A percentile compares a stretch with the other conserved stretches of the same genome.
Evolutionary conservation across 2,888 invertebrate species (phyloP).

Genomic region (Hypomecis punctinalis): DNA sequence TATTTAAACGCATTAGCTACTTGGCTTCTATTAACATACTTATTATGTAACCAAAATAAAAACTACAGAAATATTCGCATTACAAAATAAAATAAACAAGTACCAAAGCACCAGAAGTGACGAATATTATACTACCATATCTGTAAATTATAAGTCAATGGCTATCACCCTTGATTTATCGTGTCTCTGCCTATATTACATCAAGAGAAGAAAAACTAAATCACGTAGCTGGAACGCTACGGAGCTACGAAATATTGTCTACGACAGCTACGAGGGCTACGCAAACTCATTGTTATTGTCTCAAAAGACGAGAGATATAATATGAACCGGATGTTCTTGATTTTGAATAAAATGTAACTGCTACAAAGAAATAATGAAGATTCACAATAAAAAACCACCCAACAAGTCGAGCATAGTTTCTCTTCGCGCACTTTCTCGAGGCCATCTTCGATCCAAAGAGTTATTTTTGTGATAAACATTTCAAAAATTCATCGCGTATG

Average conservation of each 20-base stretch:
- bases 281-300: constrained; percentile 10
- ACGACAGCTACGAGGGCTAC: constrained; percentile 2
- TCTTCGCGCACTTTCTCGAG: too few species aligned
- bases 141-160: not conserved
- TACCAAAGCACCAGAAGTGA: too few species aligned
- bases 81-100: too few species aligned
- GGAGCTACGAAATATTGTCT: constrained; percentile 17
- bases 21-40: too few species aligned
- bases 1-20: too few species aligned
- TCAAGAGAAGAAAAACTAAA: constrained; percentile 16
- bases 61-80: too few species aligned
- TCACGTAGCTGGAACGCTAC: constrained; percentile 11
- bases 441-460: too few species aligned
- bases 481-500: too few species aligned
- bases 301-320: not conserved
- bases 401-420: too few species aligned
- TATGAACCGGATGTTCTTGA: not conserved
- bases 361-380: not conserved
- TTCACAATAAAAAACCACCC: not conserved
- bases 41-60: too few species aligned
- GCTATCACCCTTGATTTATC: constrained; percentile 30
- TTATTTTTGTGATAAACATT: too few species aligned
- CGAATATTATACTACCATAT: not conserved
- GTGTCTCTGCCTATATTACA: constrained; percentile 32
- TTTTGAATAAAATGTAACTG: not conserved